These are phyloP conservation scores for Cyphomyrus discorhynchus DNA, from an alignment of 2,113 vertebrate genomes.

Conservation along the genomic window DNA sequence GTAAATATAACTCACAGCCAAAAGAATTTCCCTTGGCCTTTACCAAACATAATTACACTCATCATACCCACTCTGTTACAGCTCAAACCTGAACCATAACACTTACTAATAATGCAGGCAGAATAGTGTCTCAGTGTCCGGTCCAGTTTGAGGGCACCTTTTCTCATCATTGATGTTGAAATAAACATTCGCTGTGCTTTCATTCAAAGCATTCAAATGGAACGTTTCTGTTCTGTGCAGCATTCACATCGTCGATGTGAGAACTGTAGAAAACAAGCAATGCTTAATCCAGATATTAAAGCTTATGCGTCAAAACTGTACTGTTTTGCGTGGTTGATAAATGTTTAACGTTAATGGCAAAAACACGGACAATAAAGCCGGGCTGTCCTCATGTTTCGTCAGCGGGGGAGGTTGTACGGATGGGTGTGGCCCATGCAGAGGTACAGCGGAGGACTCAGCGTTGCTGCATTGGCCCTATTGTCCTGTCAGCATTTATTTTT, in stretches of 20 bases:
- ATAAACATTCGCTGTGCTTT: background rate
- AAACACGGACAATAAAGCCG: background rate
- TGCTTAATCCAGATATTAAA: background rate
- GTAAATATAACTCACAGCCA: background rate
- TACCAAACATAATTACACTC: background rate
- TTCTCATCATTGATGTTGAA: background rate
- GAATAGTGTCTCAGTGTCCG: background rate
- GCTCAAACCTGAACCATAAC: background rate
- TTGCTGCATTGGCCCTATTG: background rate
- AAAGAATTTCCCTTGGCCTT: background rate
- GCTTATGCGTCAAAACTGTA: background rate
- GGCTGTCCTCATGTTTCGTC: background rate
- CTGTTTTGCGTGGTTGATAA: background rate
- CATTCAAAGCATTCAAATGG: background rate
- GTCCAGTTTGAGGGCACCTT: background rate
- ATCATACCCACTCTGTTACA: background rate
- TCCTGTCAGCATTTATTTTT: slow-evolving; percentile 30
- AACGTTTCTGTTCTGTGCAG: background rate
- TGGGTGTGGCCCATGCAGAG: background rate
- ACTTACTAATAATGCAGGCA: background rate
- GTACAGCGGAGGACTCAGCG: slow-evolving; percentile 10
- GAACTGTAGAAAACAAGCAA: background rate
- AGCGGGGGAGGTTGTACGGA: background rate
- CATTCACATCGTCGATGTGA: background rate
- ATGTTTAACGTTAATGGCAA: background rate